A percentile compares a stretch with the other conserved stretches of the same genome.
These are phyloP conservation scores for Cyclophora punctaria DNA, from an alignment of 2,888 invertebrate species.

Conservation along the genomic window DNA sequence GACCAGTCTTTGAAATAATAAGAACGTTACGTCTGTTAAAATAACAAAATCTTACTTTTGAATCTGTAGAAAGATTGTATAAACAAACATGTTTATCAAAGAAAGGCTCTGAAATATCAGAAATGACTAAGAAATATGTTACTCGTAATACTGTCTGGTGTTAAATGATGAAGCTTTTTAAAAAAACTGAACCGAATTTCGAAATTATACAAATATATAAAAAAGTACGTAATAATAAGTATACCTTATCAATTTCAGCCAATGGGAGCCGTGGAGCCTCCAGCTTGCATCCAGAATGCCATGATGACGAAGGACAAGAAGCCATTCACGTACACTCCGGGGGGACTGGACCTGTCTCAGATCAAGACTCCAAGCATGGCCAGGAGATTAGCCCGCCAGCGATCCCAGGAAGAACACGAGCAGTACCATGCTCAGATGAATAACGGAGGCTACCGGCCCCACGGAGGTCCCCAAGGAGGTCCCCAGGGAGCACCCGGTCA, in stretches of 20 bases:
- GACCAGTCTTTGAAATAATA: too few relatives aligned
- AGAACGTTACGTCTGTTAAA: too few relatives aligned
- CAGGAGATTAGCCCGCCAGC: conserved; percentile 80
- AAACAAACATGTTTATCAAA: too few relatives aligned
- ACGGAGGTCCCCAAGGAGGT: conserved; percentile 49
- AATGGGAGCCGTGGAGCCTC: conserved; percentile 79
- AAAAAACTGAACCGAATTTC: too few relatives aligned
- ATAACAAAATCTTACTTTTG: too few relatives aligned
- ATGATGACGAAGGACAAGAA: conserved; percentile 98
- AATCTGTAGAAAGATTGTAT: too few relatives aligned
- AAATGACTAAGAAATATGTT: neutral
- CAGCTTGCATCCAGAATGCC: conserved; percentile 92
- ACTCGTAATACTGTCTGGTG: too few relatives aligned
- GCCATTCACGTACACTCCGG: conserved; percentile 97
- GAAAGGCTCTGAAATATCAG: too few relatives aligned
- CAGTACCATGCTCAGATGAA: conserved; percentile 47
- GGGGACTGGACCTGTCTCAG: conserved; percentile 92
- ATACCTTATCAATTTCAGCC: conserved; percentile 48
- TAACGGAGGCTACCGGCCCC: conserved; percentile 43
- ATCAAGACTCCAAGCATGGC: conserved; percentile 94
- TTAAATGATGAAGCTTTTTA: too few relatives aligned
- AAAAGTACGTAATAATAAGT: neutral
- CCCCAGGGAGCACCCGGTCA: conserved; percentile 31
- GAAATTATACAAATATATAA: too few relatives aligned
- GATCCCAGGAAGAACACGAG: conserved; percentile 74